These are phyloP conservation scores for Vicugna pacos DNA, from an alignment of 2,113 vertebrate species.

Conservation along the genomic window DNA sequence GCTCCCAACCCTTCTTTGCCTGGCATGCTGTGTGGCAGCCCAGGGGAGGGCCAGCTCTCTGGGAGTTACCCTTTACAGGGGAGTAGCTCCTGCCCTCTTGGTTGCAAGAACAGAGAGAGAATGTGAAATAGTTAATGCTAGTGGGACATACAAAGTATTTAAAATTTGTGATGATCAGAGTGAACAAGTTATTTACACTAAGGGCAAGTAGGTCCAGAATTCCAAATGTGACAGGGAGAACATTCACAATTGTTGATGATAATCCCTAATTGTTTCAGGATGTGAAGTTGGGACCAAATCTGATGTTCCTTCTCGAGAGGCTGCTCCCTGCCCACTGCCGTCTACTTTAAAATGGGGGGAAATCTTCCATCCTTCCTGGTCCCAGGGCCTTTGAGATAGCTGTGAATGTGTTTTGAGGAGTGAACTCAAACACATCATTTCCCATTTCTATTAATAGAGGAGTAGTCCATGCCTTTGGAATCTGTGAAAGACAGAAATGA, in stretches of 20 bases:
- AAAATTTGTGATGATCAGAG: neutral
- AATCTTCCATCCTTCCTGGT: neutral
- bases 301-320: neutral
- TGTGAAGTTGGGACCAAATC: neutral
- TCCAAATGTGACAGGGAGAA: neutral
- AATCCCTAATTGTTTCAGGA: neutral
- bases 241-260: neutral
- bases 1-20: neutral
- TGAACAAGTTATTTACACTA: neutral
- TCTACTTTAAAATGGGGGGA: neutral
- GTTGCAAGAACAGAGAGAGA: neutral
- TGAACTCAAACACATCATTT: constrained; percentile 12
- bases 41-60: neutral
- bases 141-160: neutral
- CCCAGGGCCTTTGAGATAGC: neutral
- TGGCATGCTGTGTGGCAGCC: neutral
- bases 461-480: neutral
- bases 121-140: neutral
- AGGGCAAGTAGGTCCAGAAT: neutral
- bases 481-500: constrained; percentile 26
- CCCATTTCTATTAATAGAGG: constrained; percentile 9
- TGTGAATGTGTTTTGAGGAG: constrained; percentile 18
- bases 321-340: neutral
- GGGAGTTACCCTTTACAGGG: neutral
- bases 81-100: neutral